Base-by-base conservation (phyloP, 2,113 vertebrate genomes). In the Corydoras sp. region DNA sequence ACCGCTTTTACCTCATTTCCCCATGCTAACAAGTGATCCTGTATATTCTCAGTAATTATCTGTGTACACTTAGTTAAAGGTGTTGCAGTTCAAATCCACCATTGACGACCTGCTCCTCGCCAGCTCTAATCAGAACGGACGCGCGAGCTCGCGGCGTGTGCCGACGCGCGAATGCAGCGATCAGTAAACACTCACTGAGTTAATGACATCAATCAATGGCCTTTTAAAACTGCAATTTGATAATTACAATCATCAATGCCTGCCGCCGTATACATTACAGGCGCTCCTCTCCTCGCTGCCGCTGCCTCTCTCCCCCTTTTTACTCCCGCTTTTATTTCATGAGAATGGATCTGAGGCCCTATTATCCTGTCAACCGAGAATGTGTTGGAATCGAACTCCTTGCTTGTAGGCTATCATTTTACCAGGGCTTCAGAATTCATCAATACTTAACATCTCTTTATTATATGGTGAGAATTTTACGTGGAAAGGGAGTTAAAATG, bases 181-280 rank as follows among this genome's bases (percentile, higher is more conserved):
- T 81, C 81, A 81, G 81, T 76, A 81, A 81, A 81, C 80, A 79
- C 79, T 82, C 78, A 73, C 77, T 65, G 68, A 84, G 80, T 76
- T 84, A 84, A 84, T 83, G 83, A 79, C 78, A 81, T 78, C 81
- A 84, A 83, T 84, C 83, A 81, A 82, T 83, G 81, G 75, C 78
- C 80, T 84, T 80, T 81, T 84, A 84, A 84, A 82, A 80, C 77
- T 79, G 83, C 80, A 81, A 80, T 84, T 79, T 83, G 81, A 84
- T 84, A 81, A 84, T 82, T 83, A 80, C 81, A 81, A 77, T 83
- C 76, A 81, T 82, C 79, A 82, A 81, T 80, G 75, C 70, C 78
- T 77, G 61, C 79, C 71, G 68, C 73, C 65, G 82, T 80, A 80
- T 83, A 80, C 78, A 83, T 83, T 81, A 83, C 74, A 73, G 67